A percentile compares a stretch with the other conserved stretches of the same genome.
Conservation (phyloP, 2,113 vertebrate species). For the Manacus vitellinus region DNA sequence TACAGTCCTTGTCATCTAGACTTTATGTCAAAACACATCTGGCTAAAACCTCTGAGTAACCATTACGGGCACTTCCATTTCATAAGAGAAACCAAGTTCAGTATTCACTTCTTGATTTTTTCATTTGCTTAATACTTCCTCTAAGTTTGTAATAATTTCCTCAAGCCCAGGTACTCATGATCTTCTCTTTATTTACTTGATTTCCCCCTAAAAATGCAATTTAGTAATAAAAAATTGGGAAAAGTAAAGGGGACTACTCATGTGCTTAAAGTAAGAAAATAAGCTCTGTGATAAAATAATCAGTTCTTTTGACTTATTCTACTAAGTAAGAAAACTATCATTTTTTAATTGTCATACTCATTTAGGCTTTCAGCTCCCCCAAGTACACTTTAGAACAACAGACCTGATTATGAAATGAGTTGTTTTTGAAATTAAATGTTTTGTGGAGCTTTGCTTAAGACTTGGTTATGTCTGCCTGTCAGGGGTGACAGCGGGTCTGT, state of each 20-base stretch:
- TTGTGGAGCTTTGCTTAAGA: not conserved
- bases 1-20: not conserved
- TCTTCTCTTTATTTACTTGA: not conserved
- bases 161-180: not conserved
- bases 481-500: too few species aligned
- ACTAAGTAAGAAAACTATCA: not conserved
- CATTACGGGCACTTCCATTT: not conserved
- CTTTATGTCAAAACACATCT: not conserved
- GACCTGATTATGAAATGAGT: not conserved
- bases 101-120: not conserved
- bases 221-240: not conserved
- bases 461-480: not conserved
- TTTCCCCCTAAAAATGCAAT: not conserved
- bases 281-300: not conserved
- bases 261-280: not conserved
- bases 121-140: not conserved
- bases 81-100: not conserved
- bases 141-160: not conserved
- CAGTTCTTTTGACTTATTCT: not conserved
- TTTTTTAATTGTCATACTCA: not conserved
- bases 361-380: not conserved
- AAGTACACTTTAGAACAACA: not conserved
- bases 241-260: not conserved
- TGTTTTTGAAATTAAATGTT: not conserved
- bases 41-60: not conserved